phyloP scores from a whole-genome alignment of 2,797 vertebrate species.

The Brotogeris chrysoptera region DNA sequence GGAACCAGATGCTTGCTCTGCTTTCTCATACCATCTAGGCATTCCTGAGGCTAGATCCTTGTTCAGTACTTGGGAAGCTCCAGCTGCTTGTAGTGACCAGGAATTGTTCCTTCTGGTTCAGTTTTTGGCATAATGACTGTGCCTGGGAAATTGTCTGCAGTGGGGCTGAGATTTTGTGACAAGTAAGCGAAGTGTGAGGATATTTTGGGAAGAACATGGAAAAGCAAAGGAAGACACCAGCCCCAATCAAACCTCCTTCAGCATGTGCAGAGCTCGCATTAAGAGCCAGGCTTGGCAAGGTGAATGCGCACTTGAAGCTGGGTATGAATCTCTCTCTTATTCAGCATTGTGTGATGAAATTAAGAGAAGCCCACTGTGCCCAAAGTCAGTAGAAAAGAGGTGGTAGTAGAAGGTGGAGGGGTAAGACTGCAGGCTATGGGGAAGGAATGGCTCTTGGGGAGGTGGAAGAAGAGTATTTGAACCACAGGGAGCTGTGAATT shows the following conservation, averaged over 20 bases:
- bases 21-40: not conserved
- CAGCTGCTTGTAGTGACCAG: not conserved
- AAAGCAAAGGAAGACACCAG: not conserved
- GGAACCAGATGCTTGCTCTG: not conserved
- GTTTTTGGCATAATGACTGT: not conserved
- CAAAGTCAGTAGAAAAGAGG: not conserved
- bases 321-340: not conserved
- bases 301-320: not conserved
- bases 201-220: not conserved
- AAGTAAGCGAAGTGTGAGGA: not conserved
- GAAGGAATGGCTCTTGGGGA: not conserved
- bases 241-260: not conserved
- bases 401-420: not conserved
- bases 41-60: not conserved
- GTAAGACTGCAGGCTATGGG: not conserved
- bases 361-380: not conserved
- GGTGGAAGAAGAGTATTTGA: not conserved
- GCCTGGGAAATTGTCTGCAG: not conserved
- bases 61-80: not conserved
- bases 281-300: not conserved
- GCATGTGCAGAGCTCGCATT: not conserved
- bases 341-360: not conserved
- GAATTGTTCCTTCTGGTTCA: not conserved
- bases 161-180: rapidly evolving
- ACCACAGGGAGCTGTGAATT: not conserved